Evolutionary conservation across 2,888 invertebrate species (phyloP), one percentile per base, ranked within the genome.

Genomic region (Caenorhabditis parvicauda): DNA sequence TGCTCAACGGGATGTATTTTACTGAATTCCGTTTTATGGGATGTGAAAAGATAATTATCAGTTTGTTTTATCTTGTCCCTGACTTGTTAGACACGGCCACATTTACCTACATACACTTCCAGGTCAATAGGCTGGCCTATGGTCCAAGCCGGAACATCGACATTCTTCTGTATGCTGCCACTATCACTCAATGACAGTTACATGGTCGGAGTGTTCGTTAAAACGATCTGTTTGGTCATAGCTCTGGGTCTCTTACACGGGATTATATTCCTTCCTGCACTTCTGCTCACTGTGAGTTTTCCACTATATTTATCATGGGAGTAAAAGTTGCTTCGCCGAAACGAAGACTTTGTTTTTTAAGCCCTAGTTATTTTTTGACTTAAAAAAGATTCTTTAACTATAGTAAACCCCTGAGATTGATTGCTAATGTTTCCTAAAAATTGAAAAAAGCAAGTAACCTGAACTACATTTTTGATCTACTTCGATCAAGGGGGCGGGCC

Each of bases 51-150:
- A n/a, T 12, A 35, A 35, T 9, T 35, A 12, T 9, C n/a, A 35
- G 35, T n/a, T n/a, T n/a, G n/a, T n/a, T n/a, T n/a, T n/a, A n/a
- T n/a, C n/a, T n/a, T n/a, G n/a, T n/a, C 9, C 9, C 9, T 14
- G 21, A 41, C 7, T 7, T 41, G 41, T 14, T 19, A 19, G 17
- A 41, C 7, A 17, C 9, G 7, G 17, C 9, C 7, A 19, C 9
- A 19, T 14, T 9, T 24, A 25, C n/a, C n/a, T n/a, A n/a, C n/a
- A n/a, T n/a, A n/a, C n/a, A n/a, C 12, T 41, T 62, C 41, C 29
- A 66, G 67, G 37, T 51, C 54, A 7, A 73, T 75, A 46, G 74
- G 72, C 17, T 75, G 72, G 73, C 74, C 74, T 5, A 75, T 75
- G 74, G 48, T 73, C 6, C 74, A 75, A 42, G 74, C 74, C 1